Percentiles rank a stretch among this genome's conserved stretches.
These are phyloP conservation scores for Dendropsophus ebraccatus DNA, from an alignment of 2,113 vertebrate genomes.

Conservation along the genomic window DNA sequence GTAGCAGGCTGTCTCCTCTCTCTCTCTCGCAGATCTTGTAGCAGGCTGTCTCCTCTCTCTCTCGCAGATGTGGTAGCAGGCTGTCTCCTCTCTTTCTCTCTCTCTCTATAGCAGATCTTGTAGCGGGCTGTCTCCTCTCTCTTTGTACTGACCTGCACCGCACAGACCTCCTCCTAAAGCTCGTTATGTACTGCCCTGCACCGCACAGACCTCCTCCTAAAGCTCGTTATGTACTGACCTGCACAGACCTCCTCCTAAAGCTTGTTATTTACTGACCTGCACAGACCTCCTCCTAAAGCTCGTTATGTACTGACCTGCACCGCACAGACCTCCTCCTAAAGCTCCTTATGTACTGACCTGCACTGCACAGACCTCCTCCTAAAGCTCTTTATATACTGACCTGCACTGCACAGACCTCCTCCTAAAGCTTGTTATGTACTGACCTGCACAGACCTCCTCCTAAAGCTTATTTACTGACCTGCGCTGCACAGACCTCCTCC, in stretches of 20 bases:
- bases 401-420: not conserved
- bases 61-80: too few relatives aligned
- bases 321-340: not conserved
- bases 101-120: too few relatives aligned
- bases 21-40: too few relatives aligned
- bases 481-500: not conserved
- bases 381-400: not conserved
- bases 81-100: too few relatives aligned
- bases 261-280: not conserved
- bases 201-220: not conserved
- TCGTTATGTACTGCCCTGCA: not conserved
- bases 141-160: not conserved
- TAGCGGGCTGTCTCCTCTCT: not conserved
- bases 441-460: not conserved
- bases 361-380: not conserved
- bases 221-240: not conserved
- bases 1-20: too few relatives aligned
- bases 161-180: not conserved
- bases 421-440: too few relatives aligned
- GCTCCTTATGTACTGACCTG: not conserved
- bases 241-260: not conserved
- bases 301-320: not conserved
- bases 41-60: too few relatives aligned
- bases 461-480: not conserved
- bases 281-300: too few relatives aligned